A percentile compares a stretch with the other conserved stretches of the same genome.
These are phyloP conservation scores for Cyprinella venusta DNA, from an alignment of 2,797 vertebrate species.

Conservation along the genomic window DNA sequence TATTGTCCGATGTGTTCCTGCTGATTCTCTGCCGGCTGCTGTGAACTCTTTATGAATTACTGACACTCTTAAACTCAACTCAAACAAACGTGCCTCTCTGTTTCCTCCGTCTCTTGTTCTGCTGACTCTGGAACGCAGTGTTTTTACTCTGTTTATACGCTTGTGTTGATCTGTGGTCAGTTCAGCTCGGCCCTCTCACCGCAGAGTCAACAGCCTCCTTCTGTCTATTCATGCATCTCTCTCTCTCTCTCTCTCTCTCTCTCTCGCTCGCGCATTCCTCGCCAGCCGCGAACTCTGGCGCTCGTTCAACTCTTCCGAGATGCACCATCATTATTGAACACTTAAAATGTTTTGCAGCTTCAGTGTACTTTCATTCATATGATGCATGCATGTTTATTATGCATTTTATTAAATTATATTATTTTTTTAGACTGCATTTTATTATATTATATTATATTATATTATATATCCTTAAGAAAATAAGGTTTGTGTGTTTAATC, in stretches of 20 bases:
- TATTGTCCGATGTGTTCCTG: no score
- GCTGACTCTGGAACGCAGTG: constrained; percentile 55
- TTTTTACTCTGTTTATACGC: constrained; percentile 69
- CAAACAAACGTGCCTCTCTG: no score
- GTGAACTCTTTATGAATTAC: no score
- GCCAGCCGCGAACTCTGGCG: constrained; percentile 5
- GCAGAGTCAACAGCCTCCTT: constrained; percentile 64
- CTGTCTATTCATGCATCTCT: constrained; percentile 62
- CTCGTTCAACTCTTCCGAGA: constrained; percentile 2
- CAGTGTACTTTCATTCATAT: neutral
- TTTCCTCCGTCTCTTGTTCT: constrained; percentile 15
- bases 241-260: no score
- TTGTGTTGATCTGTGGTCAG: constrained; percentile 62
- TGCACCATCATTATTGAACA: neutral
- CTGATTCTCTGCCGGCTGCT: no score
- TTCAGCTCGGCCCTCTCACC: constrained; percentile 62
- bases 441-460: no score
- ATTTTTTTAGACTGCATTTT: no score
- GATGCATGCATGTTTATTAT: neutral
- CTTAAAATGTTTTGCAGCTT: neutral
- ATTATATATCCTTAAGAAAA: no score
- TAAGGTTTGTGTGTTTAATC: no score
- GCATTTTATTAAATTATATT: no score
- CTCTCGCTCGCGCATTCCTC: neutral
- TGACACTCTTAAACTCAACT: no score